These are phyloP conservation scores for Anoplius nigerrimus DNA, from an alignment of 2,888 invertebrate genomes.

Conservation along the genomic window DNA sequence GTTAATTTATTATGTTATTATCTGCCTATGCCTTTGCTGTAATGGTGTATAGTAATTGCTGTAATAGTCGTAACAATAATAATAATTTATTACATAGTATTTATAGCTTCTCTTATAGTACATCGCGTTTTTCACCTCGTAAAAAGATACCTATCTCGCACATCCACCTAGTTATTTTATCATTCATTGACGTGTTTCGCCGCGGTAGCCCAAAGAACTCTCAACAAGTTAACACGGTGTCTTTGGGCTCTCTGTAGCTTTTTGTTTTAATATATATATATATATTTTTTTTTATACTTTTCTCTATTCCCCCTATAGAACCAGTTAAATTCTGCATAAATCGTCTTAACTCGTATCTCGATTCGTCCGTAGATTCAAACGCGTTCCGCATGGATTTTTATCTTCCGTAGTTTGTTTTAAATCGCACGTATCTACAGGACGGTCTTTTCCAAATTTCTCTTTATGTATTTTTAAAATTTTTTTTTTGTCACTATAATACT, in stretches of 20 bases:
- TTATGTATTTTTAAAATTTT: conserved; percentile 5
- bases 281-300: no score
- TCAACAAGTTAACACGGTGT: conserved; percentile 73
- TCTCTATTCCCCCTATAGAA: conserved; percentile 27
- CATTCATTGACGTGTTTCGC: conserved; percentile 52
- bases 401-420: conserved; percentile 13
- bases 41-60: conserved; percentile 62
- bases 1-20: conserved; percentile 35
- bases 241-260: conserved; percentile 60
- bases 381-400: not conserved
- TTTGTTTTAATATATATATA: conserved; percentile 8
- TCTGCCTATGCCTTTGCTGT: conserved; percentile 52
- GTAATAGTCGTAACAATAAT: conserved; percentile 67
- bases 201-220: conserved; percentile 69
- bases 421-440: conserved; percentile 51
- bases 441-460: conserved; percentile 49
- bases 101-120: conserved; percentile 69
- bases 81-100: conserved; percentile 69
- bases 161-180: conserved; percentile 36
- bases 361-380: conserved; percentile 22
- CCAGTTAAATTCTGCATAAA: conserved; percentile 30
- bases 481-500: conserved; percentile 17
- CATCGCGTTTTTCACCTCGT: conserved; percentile 64
- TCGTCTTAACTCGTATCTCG: conserved; percentile 17
- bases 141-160: conserved; percentile 62